Evolutionary conservation across 2,113 vertebrate genomes (phyloP).

Genomic region (Pavo muticus): DNA sequence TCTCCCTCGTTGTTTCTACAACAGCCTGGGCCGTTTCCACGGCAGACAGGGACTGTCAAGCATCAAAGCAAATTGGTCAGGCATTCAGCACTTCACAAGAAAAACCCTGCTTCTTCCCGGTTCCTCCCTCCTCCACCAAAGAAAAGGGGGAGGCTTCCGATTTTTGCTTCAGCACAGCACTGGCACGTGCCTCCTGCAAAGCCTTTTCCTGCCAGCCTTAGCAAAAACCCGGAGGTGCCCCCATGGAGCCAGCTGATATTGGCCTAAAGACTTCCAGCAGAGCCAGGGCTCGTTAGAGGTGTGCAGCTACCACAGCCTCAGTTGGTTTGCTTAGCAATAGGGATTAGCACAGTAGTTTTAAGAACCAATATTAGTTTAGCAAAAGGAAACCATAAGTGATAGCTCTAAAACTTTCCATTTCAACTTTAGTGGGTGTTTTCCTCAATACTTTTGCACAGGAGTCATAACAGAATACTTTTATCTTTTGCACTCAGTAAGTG

Average conservation of each 20-base stretch:
- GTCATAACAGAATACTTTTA: too few species aligned
- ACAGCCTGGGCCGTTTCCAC: background rate
- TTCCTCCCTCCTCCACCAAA: background rate
- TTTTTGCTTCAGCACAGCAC: background rate
- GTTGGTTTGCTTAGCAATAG: too few species aligned
- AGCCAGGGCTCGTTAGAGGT: rapidly evolving
- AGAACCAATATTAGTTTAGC: too few species aligned
- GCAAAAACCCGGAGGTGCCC: rapidly evolving
- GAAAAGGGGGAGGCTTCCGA: background rate
- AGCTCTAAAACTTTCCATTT: too few species aligned
- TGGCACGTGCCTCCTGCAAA: rapidly evolving
- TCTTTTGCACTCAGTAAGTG: too few species aligned
- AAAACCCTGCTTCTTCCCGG: background rate
- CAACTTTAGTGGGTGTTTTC: too few species aligned
- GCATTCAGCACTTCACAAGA: background rate
- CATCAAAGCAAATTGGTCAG: background rate
- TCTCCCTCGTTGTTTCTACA: background rate
- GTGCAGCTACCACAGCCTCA: rapidly evolving
- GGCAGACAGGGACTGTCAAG: background rate
- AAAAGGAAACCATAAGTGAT: too few species aligned
- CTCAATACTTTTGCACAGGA: too few species aligned
- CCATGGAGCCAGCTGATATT: rapidly evolving
- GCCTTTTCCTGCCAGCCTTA: rapidly evolving
- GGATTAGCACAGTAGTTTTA: too few species aligned
- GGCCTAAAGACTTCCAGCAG: rapidly evolving